Percentiles rank a stretch among this genome's conserved stretches.
phyloP scores from a whole-genome alignment of 1,140 invertebrate genomes.

The Drosophila malerkotliana region DNA sequence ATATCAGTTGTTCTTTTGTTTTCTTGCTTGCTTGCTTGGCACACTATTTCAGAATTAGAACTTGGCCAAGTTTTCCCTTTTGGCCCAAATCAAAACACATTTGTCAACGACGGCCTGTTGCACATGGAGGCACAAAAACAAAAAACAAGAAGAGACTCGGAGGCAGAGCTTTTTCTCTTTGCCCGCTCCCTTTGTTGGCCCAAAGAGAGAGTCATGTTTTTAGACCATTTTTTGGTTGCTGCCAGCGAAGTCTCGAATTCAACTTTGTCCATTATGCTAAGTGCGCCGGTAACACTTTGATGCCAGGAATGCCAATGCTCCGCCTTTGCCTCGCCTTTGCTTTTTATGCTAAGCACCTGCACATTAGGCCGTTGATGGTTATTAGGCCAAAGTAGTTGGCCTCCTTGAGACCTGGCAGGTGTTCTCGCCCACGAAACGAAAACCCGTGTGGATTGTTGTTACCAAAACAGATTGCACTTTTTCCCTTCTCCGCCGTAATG shows the following conservation, averaged over 20 bases:
- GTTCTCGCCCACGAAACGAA: conserved; percentile 18
- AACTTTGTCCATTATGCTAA: conserved; percentile 67
- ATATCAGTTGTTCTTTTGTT: conserved; percentile 62
- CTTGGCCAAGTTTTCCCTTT: conserved; percentile 17
- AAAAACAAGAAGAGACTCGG: background rate
- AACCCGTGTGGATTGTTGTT: background rate
- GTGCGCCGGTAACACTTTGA: conserved; percentile 60
- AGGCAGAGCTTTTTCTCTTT: conserved; percentile 56
- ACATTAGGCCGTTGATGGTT: conserved; percentile 65
- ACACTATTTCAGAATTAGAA: conserved; percentile 60
- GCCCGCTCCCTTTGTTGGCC: conserved; percentile 5
- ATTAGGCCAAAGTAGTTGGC: conserved; percentile 66
- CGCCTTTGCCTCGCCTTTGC: conserved; percentile 6
- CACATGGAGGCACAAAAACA: conserved; percentile 23
- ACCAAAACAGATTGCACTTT: conserved; percentile 59
- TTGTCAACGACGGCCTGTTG: conserved; percentile 71
- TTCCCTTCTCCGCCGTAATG: conserved; percentile 38
- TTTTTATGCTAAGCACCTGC: conserved; percentile 67
- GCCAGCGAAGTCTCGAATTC: conserved; percentile 12
- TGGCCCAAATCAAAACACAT: conserved; percentile 69
- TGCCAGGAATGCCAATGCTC: conserved; percentile 37
- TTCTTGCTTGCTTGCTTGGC: conserved; percentile 10
- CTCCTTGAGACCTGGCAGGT: conserved; percentile 32
- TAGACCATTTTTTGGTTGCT: conserved; percentile 62
- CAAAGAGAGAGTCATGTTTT: conserved; percentile 38